phyloP scores from a whole-genome alignment of 1,140 invertebrate species.

The Notospermus geniculatus region DNA sequence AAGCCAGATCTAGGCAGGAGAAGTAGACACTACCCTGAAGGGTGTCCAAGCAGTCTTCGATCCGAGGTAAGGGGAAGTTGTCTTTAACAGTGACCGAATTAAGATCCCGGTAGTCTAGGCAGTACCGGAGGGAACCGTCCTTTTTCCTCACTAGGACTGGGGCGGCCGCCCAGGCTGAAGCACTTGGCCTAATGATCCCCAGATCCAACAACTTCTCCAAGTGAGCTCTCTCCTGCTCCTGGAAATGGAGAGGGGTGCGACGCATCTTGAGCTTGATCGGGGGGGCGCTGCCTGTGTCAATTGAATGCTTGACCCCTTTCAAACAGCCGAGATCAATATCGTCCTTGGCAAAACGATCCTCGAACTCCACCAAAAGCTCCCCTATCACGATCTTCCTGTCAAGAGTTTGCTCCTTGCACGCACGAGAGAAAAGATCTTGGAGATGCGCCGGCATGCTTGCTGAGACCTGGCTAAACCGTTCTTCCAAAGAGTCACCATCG shows the following conservation, averaged over 20 bases:
- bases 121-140: background rate
- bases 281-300: background rate
- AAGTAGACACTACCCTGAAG: background rate
- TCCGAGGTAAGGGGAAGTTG: background rate
- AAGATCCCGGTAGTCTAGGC: background rate
- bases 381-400: background rate
- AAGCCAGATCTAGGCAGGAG: background rate
- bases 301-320: background rate
- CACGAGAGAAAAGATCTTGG: too few relatives aligned
- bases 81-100: background rate
- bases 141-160: slow-evolving; percentile 11
- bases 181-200: background rate
- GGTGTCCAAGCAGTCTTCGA: background rate
- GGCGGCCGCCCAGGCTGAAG: background rate
- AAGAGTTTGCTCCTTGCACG: background rate
- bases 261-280: background rate
- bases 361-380: background rate
- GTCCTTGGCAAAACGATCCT: slow-evolving; percentile 4
- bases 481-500: too few relatives aligned
- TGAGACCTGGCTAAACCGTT: too few relatives aligned
- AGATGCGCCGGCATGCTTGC: too few relatives aligned
- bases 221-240: background rate
- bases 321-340: slow-evolving; percentile 7
- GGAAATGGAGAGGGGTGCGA: background rate
- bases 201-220: background rate